Evolutionary conservation across 2,797 vertebrate species (phyloP), one percentile per base, ranked within the genome.

Genomic region (Rhinichthys osculus): DNA sequence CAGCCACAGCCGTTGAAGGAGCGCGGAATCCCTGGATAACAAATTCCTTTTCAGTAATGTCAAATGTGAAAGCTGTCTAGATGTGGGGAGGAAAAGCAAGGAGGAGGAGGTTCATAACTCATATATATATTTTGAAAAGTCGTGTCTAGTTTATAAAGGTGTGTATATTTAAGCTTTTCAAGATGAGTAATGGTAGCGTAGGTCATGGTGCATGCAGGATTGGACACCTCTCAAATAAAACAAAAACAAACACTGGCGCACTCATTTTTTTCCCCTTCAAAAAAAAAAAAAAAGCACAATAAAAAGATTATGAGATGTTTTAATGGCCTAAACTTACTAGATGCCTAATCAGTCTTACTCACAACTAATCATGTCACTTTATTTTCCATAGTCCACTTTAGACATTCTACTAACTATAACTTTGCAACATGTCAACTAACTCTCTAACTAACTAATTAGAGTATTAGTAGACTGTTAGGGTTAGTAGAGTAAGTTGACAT

Each of bases 91-190:
- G 40, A 42, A 72, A 59, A 44, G 78, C 84, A 88, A 87, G 88
- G 93, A 90, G 88, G 89, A 89, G 90, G 92, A 88, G 89, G 89
- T 87, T 91, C 90, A 89, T 93, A 82, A 91, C 93, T 94, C 90
- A 90, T 88, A 85, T 86, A 72, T 85, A 92, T 93, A 90, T 95
- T 95, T 94, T 94, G 67, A 92, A 92, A 94, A 91, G 91, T 92
- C 92, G 88, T 87, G 82, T 64, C 91, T 92, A 89, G 89, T 89
- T 92, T 92, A 88, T 86, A 76, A 92, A 91, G 86, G 90, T 91
- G 88, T 94, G 92, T 94, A 90, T 93, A 92, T 94, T 93, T 94
- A 93, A 93, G 88, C 89, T 88, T 91, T 94, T 93, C 82, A 91
- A 88, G 85, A 92, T 94, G 92, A 95, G 91, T 93, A 93, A 94